Evolutionary conservation across 2,797 vertebrate genomes (phyloP).

Genomic region (Silurus aristotelis): DNA sequence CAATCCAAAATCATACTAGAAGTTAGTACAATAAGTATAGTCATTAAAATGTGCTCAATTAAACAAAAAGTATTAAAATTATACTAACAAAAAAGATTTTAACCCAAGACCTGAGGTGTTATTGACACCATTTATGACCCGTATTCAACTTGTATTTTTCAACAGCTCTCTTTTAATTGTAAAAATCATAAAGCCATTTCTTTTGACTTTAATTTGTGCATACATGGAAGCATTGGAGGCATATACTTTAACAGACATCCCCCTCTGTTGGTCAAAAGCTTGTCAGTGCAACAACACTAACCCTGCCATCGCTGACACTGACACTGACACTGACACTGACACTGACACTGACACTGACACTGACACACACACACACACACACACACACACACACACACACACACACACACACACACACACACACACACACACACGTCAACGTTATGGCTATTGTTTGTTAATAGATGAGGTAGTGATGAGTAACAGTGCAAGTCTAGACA

Average conservation of each 20-base stretch:
- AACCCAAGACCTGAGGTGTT: not conserved
- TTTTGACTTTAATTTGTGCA: not conserved
- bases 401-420: not conserved
- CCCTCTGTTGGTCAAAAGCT: conserved; percentile 43
- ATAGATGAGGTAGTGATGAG: not conserved
- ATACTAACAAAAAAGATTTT: not conserved
- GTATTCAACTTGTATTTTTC: not conserved
- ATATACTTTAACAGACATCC: not conserved
- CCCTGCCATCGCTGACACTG: not conserved
- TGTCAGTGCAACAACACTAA: conserved; percentile 2
- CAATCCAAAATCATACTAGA: not conserved
- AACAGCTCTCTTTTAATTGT: not conserved
- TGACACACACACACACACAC: not conserved
- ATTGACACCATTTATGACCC: not conserved
- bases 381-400: not conserved
- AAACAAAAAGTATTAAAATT: not conserved
- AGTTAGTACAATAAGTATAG: not conserved
- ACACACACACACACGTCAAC: not conserved
- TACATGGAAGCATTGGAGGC: not conserved
- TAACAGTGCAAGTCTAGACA: conserved; percentile 12
- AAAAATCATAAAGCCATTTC: not conserved
- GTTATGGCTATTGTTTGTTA: not conserved
- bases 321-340: too few relatives aligned
- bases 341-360: not conserved
- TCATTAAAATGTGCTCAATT: not conserved